Evolutionary conservation across 1,140 invertebrate species (phyloP), one percentile per base, ranked within the genome.

Genomic region (Danaus plexippus): DNA sequence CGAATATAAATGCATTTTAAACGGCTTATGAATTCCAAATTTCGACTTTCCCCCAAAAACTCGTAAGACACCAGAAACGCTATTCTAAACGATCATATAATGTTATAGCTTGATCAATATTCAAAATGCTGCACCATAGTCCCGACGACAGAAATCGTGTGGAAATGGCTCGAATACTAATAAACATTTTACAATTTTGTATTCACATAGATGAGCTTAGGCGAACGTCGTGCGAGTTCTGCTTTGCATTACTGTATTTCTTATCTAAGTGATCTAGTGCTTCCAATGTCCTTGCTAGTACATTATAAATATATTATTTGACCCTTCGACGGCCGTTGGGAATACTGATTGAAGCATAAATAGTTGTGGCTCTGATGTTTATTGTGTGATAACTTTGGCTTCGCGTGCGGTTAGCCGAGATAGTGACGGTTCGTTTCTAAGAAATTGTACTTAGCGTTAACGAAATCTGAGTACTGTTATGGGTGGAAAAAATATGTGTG

Each of bases 111-210:
- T 70, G 70, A 81, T 84, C 74, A 81, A 80, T 81, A 84, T 84
- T 80, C 75, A 73, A 77, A 77, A 76, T 65, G 71, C 67, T 61
- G 60, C 61, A 59, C 61, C 66, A 18, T 58, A 64, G 74, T 68
- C 66, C 69, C 64, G 69, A 72, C 68, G 66, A 79, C 77, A 80
- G 80, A 80, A 84, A 81, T 81, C 78, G 80, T 81, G 80, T 64
- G 59, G 52, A 61, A 47, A 57, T 50, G 64, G 46, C 46, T 47
- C 43, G 78, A 74, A 83, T 81, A 81, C 75, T 66, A 76, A 83
- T 65, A 54, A 18, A 54, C 40, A 59, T 42, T 47, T 44, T 54
- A 57, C 44, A 62, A 54, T 75, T 84, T 80, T 67, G 77, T 84
- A 84, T 84, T 79, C 80, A 71, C 54, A 61, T 69, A 70, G 68